These are phyloP conservation scores for Caenorhabditis brenneri DNA, from an alignment of 1,140 invertebrate genomes.

Conservation along the genomic window DNA sequence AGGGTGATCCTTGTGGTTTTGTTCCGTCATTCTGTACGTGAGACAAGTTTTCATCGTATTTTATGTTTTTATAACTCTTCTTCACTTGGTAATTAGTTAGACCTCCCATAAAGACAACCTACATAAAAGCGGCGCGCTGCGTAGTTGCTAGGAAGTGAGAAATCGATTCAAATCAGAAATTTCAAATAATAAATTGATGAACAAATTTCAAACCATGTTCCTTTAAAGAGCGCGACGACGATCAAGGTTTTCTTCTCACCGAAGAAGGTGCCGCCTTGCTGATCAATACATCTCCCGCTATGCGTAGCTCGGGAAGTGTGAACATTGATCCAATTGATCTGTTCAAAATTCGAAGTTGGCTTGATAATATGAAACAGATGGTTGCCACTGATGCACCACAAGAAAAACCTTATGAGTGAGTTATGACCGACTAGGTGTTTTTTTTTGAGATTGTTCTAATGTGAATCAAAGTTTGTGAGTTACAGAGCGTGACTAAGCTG, in stretches of 20 bases:
- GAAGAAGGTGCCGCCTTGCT: constrained; percentile 22
- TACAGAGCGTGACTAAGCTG: too few species aligned
- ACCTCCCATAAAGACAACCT: background rate
- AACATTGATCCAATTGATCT: constrained; percentile 46
- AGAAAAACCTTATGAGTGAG: constrained; percentile 51
- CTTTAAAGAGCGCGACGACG: constrained; percentile 15
- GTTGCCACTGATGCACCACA: constrained; percentile 56
- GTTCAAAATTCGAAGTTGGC: constrained; percentile 57
- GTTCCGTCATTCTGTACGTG: background rate
- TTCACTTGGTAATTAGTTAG: background rate
- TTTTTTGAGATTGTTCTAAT: too few species aligned
- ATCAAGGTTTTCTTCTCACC: constrained; percentile 23
- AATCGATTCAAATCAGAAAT: background rate
- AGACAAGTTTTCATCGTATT: background rate
- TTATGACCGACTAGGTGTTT: background rate
- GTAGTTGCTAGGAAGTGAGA: background rate
- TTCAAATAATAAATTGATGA: background rate
- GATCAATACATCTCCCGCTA: constrained; percentile 16
- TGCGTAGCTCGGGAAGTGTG: constrained; percentile 34
- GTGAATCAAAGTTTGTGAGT: too few species aligned
- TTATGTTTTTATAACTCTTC: too few species aligned
- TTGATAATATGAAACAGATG: constrained; percentile 63
- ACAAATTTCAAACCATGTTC: background rate
- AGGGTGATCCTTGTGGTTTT: background rate
- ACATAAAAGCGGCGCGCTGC: background rate